Conservation (phyloP, 2,888 invertebrate species). For the Amphipyra berbera region DNA sequence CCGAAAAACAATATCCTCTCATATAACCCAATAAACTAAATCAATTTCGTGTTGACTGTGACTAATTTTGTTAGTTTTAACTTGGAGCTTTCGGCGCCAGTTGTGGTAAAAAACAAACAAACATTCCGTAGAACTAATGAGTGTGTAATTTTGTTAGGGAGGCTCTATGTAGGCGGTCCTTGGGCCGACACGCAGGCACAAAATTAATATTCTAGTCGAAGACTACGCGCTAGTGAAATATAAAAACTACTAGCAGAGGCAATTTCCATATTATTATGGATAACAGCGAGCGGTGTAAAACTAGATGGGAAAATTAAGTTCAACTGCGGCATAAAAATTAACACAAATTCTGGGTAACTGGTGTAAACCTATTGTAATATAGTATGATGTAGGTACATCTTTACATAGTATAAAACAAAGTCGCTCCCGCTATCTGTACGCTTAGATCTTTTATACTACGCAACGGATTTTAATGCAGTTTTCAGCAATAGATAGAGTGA, state of each 20-base stretch:
- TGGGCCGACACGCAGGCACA: constrained; percentile 55
- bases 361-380: too few species aligned
- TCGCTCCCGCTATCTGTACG: too few species aligned
- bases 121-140: constrained; percentile 86
- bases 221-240: constrained; percentile 44
- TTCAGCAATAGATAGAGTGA: too few species aligned
- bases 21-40: constrained; percentile 73
- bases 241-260: constrained; percentile 41
- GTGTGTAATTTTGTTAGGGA: constrained; percentile 86
- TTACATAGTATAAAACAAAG: too few species aligned
- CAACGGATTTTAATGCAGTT: too few species aligned
- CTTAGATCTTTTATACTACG: too few species aligned
- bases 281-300: constrained; percentile 1
- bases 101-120: constrained; percentile 83
- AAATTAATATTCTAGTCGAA: constrained; percentile 73
- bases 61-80: constrained; percentile 86
- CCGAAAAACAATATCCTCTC: constrained; percentile 66
- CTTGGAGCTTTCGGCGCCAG: constrained; percentile 76
- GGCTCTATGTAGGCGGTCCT: constrained; percentile 83
- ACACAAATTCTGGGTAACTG: background rate
- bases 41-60: constrained; percentile 77
- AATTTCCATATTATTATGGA: constrained; percentile 22
- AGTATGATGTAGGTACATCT: too few species aligned
- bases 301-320: constrained; percentile 1
- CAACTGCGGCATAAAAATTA: constrained; percentile 3